phyloP scores from a whole-genome alignment of 2,888 invertebrate genomes.

The Eudasyphora cyanicolor region DNA sequence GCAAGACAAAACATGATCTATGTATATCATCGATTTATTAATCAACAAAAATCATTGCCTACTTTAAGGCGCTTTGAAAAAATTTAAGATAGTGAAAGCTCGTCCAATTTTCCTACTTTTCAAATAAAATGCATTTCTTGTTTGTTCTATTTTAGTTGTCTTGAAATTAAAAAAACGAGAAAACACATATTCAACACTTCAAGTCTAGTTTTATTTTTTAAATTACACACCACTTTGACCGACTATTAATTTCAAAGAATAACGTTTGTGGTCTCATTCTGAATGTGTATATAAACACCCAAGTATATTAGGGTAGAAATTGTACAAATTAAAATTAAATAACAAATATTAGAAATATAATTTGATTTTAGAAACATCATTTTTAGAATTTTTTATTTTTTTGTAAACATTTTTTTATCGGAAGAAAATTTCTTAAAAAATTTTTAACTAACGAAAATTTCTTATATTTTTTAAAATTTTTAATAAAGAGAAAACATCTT shows the following conservation, averaged over 20 bases:
- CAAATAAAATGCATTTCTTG: not conserved
- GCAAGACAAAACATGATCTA: too few species aligned
- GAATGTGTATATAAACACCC: not conserved
- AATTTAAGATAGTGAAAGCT: not conserved
- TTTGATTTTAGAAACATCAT: too few species aligned
- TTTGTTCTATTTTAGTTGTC: not conserved
- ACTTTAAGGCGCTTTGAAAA: not conserved
- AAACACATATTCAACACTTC: slow-evolving; percentile 4
- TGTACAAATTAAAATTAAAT: too few species aligned
- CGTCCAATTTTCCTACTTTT: not conserved
- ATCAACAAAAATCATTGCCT: not conserved
- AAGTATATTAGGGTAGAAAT: too few species aligned
- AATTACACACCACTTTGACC: not conserved
- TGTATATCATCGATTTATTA: too few species aligned
- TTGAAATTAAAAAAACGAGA: not conserved
- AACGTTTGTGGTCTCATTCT: not conserved
- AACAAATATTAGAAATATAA: too few species aligned
- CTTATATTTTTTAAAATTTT: too few species aligned
- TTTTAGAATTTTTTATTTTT: too few species aligned
- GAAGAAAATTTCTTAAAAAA: too few species aligned
- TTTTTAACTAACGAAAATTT: too few species aligned
- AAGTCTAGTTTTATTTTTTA: not conserved
- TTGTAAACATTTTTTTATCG: too few species aligned
- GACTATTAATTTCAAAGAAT: not conserved
- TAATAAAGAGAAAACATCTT: too few species aligned